Conservation (phyloP, 2,113 vertebrate genomes). For the Verasper variegatus region DNA sequence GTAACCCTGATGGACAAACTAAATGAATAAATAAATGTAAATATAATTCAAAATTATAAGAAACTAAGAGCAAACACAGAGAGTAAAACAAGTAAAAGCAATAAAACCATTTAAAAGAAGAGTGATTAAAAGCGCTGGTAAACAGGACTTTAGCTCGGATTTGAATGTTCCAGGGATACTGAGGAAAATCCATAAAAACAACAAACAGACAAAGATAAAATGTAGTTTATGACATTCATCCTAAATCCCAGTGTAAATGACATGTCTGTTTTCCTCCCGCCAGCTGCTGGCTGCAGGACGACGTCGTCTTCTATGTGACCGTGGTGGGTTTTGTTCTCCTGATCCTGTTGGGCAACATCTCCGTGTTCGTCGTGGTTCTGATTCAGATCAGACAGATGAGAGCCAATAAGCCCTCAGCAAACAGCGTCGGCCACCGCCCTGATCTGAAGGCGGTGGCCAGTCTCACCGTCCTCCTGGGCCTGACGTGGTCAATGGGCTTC, state of each 20-base stretch:
- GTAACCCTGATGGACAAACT: no score
- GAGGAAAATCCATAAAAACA: not conserved
- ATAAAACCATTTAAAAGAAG: no score
- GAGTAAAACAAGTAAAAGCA: no score
- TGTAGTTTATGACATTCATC: not conserved
- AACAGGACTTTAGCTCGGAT: no score
- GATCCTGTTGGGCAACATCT: slow-evolving; percentile 84
- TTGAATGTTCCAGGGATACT: not conserved
- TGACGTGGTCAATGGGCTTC: slow-evolving; percentile 89
- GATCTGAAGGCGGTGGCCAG: slow-evolving; percentile 86
- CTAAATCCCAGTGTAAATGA: not conserved
- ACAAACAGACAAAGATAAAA: not conserved
- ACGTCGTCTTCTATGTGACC: slow-evolving; percentile 82
- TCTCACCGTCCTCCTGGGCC: slow-evolving; percentile 88
- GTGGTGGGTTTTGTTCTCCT: slow-evolving; percentile 85
- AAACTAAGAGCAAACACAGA: no score
- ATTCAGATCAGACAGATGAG: slow-evolving; percentile 84
- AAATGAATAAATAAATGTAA: no score
- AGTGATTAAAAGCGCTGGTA: no score
- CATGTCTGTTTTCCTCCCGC: not conserved
- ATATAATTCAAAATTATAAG: no score
- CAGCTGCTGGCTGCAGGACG: slow-evolving; percentile 90
- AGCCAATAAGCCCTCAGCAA: slow-evolving; percentile 68
- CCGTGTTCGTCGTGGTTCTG: slow-evolving; percentile 87
- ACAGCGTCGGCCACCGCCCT: slow-evolving; percentile 59